A percentile compares a stretch with the other conserved stretches of the same genome.
Evolutionary conservation across 2,797 vertebrate species (phyloP).

Genomic region (Silurus aristotelis): DNA sequence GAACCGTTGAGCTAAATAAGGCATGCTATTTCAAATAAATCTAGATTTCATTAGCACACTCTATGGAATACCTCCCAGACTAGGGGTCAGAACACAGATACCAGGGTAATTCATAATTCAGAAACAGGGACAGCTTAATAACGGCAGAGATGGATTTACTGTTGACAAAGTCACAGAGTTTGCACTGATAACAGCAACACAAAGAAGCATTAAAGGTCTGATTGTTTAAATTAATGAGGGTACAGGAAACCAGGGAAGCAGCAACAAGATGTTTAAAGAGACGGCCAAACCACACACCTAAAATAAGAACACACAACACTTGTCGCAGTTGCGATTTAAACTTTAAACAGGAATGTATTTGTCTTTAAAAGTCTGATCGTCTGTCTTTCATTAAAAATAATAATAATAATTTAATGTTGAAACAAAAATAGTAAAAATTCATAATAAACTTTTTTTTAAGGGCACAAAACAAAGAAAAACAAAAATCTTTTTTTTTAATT

Average conservation of each 20-base stretch:
- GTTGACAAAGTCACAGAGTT: not conserved
- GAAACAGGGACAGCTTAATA: not conserved
- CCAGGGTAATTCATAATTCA: not conserved
- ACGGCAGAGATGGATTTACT: not conserved
- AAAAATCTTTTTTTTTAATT: too few relatives aligned
- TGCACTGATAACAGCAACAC: not conserved
- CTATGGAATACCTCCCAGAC: not conserved
- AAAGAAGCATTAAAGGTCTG: not conserved
- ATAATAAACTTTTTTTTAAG: too few relatives aligned
- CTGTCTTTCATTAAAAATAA: not conserved
- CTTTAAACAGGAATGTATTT: not conserved
- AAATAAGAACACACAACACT: not conserved
- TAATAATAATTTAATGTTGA: too few relatives aligned
- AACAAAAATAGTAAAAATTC: too few relatives aligned
- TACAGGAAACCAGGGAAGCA: conserved; percentile 2
- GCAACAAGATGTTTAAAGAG: not conserved
- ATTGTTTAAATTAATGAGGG: conserved; percentile 16
- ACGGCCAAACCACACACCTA: not conserved
- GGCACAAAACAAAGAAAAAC: too few relatives aligned
- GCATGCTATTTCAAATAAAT: conserved; percentile 1
- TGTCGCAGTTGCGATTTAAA: not conserved
- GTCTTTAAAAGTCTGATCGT: not conserved
- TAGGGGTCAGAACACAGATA: not conserved
- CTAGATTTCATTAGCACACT: not conserved
- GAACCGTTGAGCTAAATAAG: not conserved